Evolutionary conservation across 2,888 invertebrate genomes (phyloP).

Genomic region (Escarpia spicata): DNA sequence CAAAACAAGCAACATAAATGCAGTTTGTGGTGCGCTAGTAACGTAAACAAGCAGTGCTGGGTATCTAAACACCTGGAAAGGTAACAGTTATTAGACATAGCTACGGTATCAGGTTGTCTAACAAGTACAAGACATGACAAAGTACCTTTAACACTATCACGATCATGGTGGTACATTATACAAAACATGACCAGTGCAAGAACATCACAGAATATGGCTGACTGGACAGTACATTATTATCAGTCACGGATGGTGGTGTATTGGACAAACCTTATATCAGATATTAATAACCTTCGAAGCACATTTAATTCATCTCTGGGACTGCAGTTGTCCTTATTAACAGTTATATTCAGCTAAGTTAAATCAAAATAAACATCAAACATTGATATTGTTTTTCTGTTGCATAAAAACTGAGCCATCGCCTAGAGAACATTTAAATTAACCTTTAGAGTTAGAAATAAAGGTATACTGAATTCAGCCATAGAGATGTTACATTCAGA

Average conservation of each 20-base stretch:
- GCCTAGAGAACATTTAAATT: neutral
- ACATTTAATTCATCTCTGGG: neutral
- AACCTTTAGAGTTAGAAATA: no score
- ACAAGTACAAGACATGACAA: neutral
- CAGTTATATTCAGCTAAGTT: neutral
- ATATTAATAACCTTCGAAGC: neutral
- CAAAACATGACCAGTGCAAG: neutral
- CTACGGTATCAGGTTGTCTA: neutral
- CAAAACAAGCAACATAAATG: neutral
- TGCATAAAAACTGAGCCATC: neutral
- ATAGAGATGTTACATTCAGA: neutral
- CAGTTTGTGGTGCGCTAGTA: neutral
- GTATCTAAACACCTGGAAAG: neutral
- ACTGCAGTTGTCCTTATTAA: neutral
- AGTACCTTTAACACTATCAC: neutral
- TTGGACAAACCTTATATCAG: neutral
- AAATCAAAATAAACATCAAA: no score
- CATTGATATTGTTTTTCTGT: neutral
- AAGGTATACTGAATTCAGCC: neutral
- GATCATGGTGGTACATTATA: neutral
- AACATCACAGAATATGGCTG: neutral
- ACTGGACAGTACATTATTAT: neutral
- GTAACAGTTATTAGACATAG: neutral
- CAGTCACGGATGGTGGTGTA: neutral
- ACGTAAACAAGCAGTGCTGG: neutral